Base-by-base conservation (phyloP, 2,888 invertebrate species). In the Lutraria lutraria region DNA sequence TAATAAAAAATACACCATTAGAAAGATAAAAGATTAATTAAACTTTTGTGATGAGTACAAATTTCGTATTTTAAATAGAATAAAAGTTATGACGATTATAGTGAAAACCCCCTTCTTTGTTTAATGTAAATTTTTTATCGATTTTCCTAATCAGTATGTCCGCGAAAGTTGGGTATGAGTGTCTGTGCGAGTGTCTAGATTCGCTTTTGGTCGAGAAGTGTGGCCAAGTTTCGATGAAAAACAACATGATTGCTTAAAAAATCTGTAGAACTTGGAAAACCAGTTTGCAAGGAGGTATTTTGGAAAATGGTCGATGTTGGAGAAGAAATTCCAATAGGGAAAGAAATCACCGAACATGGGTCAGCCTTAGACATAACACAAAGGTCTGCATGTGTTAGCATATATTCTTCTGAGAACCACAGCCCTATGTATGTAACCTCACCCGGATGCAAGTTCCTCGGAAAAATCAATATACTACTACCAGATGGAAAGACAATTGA, bases 151-250 rank as follows among this genome's bases (percentile, higher is more conserved):
- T n/a, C n/a, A n/a, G n/a, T n/a, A n/a, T n/a, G n/a, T n/a, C n/a
- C n/a, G n/a, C n/a, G n/a, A n/a, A n/a, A n/a, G n/a, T n/a, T n/a
- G n/a, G n/a, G n/a, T n/a, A n/a, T n/a, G n/a, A 16, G 63, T 83
- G 60, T 83, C 83, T 4, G 54, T 19, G 31, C 25, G 83, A 21
- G 56, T 83, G 19, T 29, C 83, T 31, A 29, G 60, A 56, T 83
- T 31, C 29, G n/a, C 83, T 21, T 53, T 83, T 60, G 83, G 83
- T 3, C 25, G 83, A 15, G 83, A 83, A 63, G 60, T 29, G 13
- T 83, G 83, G 83, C 83, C 83, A 83, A 29, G 29, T 10, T 83
- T 83, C 25, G 31, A 83, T 25, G 21, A 16, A 63, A 29, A n/a
- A 8, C 31, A 56, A 31, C 83, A 83, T 83, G 60, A 83, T 34